Evolutionary conservation across 1,140 invertebrate species (phyloP), one percentile per base, ranked within the genome.

Genomic region (Trachymyrmex septentrionalis): DNA sequence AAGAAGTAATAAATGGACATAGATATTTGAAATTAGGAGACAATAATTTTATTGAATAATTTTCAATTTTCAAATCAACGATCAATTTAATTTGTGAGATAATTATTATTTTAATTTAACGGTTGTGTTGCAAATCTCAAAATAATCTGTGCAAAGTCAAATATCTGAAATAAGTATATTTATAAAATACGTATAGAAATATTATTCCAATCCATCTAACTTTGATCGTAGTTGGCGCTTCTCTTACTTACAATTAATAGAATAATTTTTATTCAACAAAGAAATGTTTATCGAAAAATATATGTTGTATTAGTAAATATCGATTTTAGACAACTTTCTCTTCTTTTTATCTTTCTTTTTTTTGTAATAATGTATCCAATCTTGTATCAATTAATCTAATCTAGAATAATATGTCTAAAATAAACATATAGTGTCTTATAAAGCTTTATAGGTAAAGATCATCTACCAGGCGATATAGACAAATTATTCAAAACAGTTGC

Each of bases 211-310:
- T n/a, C n/a, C 38, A 38, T 10, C 10, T 44, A 44, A 44, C 38
- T 44, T 44, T 44, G 9, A 10, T 44, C 38, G 10, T 44, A 44
- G 0, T 44, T 44, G 38, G 34, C 38, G 38, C 38, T 44, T 44
- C 38, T 10, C 9, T 44, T 44, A 44, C 38, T 44, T 44, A 44
- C 38, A 44, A 44, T 44, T 44, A 44, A 7, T 44, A 44, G 38
- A 69, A 71, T 24, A 71, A 55, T 30, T 73, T 30, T 30, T 55
- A 73, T 73, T 9, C 12, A 27, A 6, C 21, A 50, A 71, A 27
- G 4, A 69, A 44, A 48, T 48, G 12, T 4, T 69, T 21, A 67
- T 4, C 34, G 3, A 21, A 21, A 16, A 66, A 66, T 66, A 66
- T 66, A 66, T 66, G n/a, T 66, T 63, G 34, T 38, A 66, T 6